These are phyloP conservation scores for Drosophila yakuba DNA, from an alignment of 1,140 invertebrate genomes.

Conservation along the genomic window DNA sequence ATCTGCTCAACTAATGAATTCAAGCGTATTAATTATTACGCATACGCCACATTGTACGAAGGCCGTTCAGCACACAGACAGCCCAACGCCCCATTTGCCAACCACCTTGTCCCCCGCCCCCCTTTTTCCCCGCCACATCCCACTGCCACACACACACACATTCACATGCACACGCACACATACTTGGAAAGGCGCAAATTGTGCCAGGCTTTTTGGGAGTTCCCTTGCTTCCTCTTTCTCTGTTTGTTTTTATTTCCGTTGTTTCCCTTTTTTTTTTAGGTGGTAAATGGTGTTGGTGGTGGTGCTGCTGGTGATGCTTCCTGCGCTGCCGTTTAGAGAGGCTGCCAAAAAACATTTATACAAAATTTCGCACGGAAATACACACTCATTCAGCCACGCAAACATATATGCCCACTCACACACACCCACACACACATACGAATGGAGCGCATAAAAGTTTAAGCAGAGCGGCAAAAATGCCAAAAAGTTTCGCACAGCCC, in stretches of 20 bases:
- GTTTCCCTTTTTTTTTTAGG: conserved; percentile 4
- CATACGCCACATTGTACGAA: conserved; percentile 80
- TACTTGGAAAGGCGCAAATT: conserved; percentile 62
- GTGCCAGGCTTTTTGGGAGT: conserved; percentile 65
- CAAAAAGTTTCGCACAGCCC: conserved; percentile 73
- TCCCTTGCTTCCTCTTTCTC: conserved; percentile 10
- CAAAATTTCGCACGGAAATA: conserved; percentile 78
- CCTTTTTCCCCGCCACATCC: background rate
- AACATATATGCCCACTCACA: conserved; percentile 13
- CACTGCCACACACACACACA: background rate
- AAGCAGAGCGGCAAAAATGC: conserved; percentile 80
- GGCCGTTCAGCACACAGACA: conserved; percentile 61
- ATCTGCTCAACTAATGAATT: conserved; percentile 83
- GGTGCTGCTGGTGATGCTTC: conserved; percentile 69
- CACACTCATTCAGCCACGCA: conserved; percentile 37
- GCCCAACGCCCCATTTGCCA: conserved; percentile 4
- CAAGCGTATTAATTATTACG: conserved; percentile 83
- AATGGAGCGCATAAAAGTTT: conserved; percentile 75
- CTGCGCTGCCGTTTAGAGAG: conserved; percentile 77
- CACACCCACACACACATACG: conserved; percentile 1
- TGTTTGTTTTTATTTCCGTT: conserved; percentile 27
- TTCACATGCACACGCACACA: conserved; percentile 9
- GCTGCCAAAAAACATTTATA: conserved; percentile 82
- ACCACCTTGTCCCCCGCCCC: no score
- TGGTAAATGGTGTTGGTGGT: conserved; percentile 27